phyloP scores from a whole-genome alignment of 2,113 vertebrate species.

The Bubalus kerabau region DNA sequence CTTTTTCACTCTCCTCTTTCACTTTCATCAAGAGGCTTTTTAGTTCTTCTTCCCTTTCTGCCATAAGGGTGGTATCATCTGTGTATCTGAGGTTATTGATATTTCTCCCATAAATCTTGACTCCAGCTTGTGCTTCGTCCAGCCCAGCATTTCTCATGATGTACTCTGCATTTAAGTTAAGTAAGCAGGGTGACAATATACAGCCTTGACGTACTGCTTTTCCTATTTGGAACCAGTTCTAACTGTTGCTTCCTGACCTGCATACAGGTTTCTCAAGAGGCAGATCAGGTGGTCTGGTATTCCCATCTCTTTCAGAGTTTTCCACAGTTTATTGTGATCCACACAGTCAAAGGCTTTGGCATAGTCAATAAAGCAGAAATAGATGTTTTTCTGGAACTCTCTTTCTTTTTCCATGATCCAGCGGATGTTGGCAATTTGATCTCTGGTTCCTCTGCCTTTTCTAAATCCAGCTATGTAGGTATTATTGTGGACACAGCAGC shows the following conservation, averaged over 20 bases:
- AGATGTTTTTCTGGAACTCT: background rate
- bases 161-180: background rate
- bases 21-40: background rate
- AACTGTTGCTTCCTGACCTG: background rate
- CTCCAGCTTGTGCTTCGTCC: background rate
- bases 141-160: accelerated
- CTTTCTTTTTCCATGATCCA: background rate
- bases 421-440: background rate
- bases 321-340: background rate
- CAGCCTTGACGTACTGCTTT: background rate
- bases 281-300: background rate
- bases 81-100: background rate
- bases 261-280: background rate
- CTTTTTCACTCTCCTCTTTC: background rate
- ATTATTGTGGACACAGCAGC: background rate
- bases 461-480: background rate
- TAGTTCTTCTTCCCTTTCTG: background rate
- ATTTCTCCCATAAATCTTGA: background rate
- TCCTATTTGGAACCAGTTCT: background rate
- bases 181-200: background rate
- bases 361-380: background rate
- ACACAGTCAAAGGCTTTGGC: background rate
- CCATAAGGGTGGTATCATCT: background rate
- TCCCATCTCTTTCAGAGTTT: background rate
- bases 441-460: background rate